phyloP scores from a whole-genome alignment of 2,888 invertebrate genomes.

The Cheilosia impressa region DNA sequence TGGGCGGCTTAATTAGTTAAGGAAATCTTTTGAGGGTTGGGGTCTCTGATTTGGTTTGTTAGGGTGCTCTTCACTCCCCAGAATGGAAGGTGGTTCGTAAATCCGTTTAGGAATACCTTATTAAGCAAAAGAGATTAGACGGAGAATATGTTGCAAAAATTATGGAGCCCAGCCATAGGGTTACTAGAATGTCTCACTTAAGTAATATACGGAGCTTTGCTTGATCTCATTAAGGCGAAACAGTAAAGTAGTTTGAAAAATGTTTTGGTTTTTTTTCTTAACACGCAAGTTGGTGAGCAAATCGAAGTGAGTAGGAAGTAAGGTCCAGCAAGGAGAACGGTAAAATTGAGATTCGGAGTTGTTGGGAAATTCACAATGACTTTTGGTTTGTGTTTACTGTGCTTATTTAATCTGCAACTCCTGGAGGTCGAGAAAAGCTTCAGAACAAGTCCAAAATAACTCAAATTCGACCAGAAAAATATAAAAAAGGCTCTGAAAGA shows the following conservation, averaged over 20 bases:
- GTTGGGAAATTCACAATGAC: too few species aligned
- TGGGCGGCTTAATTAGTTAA: constrained; percentile 64
- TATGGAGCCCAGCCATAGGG: constrained; percentile 1
- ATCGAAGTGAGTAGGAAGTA: background rate
- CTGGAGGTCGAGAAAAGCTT: too few species aligned
- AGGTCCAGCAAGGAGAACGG: background rate
- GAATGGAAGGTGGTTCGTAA: constrained; percentile 11
- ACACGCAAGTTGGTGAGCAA: background rate
- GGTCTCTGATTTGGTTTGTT: background rate
- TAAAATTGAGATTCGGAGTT: background rate
- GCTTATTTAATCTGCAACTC: too few species aligned
- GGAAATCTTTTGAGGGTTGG: constrained; percentile 8
- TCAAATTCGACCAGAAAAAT: too few species aligned
- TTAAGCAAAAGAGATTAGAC: constrained; percentile 35
- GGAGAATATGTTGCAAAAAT: constrained; percentile 25
- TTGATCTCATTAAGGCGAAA: constrained; percentile 25
- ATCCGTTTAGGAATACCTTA: constrained; percentile 41
- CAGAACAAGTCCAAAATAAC: too few species aligned
- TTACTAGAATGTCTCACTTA: background rate
- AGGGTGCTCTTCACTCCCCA: background rate
- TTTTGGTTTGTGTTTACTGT: too few species aligned
- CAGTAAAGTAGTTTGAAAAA: constrained; percentile 2
- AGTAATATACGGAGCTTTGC: background rate
- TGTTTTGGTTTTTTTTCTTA: background rate
- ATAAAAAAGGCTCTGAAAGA: too few species aligned